Base-by-base conservation (phyloP, 2,888 invertebrate species). In the Druceiella hillmani region DNA sequence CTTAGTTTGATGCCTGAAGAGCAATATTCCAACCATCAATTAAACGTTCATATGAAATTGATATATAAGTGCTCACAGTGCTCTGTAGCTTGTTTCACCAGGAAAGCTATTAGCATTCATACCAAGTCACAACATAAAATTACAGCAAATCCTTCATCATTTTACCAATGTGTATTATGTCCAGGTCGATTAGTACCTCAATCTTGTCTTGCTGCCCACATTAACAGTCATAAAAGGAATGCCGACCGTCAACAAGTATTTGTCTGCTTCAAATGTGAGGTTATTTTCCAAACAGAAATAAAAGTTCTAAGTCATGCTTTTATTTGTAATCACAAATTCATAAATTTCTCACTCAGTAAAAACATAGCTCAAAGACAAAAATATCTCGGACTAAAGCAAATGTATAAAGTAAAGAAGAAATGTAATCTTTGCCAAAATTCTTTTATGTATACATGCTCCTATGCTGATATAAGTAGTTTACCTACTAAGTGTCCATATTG, bases 11-110 rank as follows among this genome's bases (percentile, higher is more conserved):
- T 74, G 44, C 68, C 72, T 49, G 64, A 64, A 6, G 58, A 60
- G 41, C 66, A 74, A 38, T 69, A 61, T 43, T 59, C 54, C 25
- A 46, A 58, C 1, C 78, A 78, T 52, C 66, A 77, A 53, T 62
- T 55, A 37, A 52, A 51, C 26, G 49, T 49, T 11, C 76, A 77
- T 50, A 51, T 75, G 33, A 61, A 62, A 49, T 56, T 56, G 55
- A 55, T 68, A 33, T 66, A 50, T 45, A 67, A 64, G 48, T 74
- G 75, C 48, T 56, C 59, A 26, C 44, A 50, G 14, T 75, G 76
- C 52, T 56, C 60, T 16, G 54, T 60, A 10, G 61, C 61, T 34
- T 74, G 69, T 55, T 63, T 58, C 24, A 64, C 53, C 48, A 56
- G 62, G 45, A 34, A 42, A 2, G 64, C 64, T 12, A 68, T 68